Evolutionary conservation across 2,888 invertebrate genomes (phyloP), one percentile per base, ranked within the genome.

Genomic region (Drosophila koepferae): DNA sequence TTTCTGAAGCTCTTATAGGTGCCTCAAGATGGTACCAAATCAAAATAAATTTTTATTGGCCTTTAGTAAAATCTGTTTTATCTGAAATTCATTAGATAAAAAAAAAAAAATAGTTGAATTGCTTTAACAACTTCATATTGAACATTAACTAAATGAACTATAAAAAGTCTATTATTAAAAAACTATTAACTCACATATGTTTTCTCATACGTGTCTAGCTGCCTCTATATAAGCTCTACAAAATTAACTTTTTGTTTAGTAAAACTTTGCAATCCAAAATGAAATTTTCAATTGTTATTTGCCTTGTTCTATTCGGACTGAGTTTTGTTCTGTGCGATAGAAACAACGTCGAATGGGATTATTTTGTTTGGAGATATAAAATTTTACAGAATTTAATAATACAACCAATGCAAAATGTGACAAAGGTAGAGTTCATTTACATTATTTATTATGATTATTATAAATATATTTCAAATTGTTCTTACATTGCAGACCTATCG

Each of bases 321-420:
- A n/a, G 16, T n/a, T 36, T 20, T 1, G 36, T 16, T 16, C 20
- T n/a, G 18, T 10, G 20, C n/a, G 44, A 44, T 5, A 34, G 20
- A 9, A 20, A 20, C 0, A 9, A 20, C 16, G 0, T 2, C 5
- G 20, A 36, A 7, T 34, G 20, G 16, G 34, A 58, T 9, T 10
- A 16, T 36, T 44, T 23, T 12, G 2, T 20, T 10, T 58, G 44
- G 44, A 20, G 58, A 58, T 36, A 58, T 44, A 58, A 36, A 16
- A 1, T 20, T 3, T 23, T 58, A 3, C 1, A 44, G 7, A 9
- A 20, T 16, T 9, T 44, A 36, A 4, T 58, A 3, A 7, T 44
- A 16, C 14, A 1, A 10, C 44, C 58, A 0, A 14, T 34, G 5
- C 14, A 4, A 34, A 58, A 58, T 43, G n/a, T 44, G 31, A 44